phyloP scores from a whole-genome alignment of 2,888 invertebrate species.

The Leuctra nigra region DNA sequence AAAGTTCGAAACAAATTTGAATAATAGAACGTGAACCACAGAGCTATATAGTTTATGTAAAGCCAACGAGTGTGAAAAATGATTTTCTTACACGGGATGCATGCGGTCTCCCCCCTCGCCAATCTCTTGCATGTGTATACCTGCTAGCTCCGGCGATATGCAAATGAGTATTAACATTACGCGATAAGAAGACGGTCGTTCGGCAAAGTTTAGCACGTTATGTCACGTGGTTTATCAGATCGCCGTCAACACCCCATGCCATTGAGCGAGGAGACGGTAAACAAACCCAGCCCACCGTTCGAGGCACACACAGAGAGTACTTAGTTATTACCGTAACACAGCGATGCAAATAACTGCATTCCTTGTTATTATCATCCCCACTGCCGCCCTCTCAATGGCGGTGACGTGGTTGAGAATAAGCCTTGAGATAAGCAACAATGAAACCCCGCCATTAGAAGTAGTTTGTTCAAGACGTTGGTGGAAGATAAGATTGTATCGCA shows the following conservation, averaged over 20 bases:
- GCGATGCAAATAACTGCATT: too few relatives aligned
- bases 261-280: not conserved
- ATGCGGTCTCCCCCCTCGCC: too few relatives aligned
- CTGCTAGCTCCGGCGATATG: slow-evolving; percentile 9
- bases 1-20: slow-evolving; percentile 4
- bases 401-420: too few relatives aligned
- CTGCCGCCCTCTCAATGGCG: too few relatives aligned
- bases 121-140: too few relatives aligned
- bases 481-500: too few relatives aligned
- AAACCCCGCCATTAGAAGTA: too few relatives aligned
- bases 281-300: not conserved
- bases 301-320: too few relatives aligned
- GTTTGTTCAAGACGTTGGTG: too few relatives aligned
- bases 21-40: slow-evolving; percentile 4
- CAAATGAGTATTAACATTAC: slow-evolving; percentile 16
- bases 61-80: slow-evolving; percentile 9
- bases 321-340: too few relatives aligned
- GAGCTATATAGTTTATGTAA: not conserved
- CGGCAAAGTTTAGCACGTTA: slow-evolving; percentile 5
- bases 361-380: too few relatives aligned
- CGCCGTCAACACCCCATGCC: slow-evolving; percentile 9
- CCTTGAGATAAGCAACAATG: too few relatives aligned
- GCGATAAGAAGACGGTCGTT: slow-evolving; percentile 8
- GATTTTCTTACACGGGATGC: slow-evolving; percentile 11
- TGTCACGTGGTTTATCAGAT: slow-evolving; percentile 2